Base-by-base conservation (phyloP, 2,888 invertebrate species). In the Amblyjoppa fuscipennis region DNA sequence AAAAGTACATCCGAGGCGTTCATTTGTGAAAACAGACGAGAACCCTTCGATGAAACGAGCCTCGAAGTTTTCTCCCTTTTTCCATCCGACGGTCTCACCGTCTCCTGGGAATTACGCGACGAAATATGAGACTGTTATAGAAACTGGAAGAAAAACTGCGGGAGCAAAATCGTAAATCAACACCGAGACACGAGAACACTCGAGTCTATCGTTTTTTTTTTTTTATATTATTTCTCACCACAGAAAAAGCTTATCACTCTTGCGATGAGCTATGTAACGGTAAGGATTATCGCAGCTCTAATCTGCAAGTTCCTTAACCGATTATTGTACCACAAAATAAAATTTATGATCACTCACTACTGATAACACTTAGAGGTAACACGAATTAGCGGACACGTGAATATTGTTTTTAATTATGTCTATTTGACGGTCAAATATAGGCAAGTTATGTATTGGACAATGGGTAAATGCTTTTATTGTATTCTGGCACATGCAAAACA, bases 21-120 rank as follows among this genome's bases (percentile, higher is more conserved):
- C 66, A 49, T 82, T 82, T 71, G 82, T 73, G 71, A 64, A 71
- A 71, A 77, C 64, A 74, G 9, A 82, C 53, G 31, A 6, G 13
- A 64, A 25, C 61, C 56, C 68, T 56, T 41, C 68, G 77, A 77
- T 45, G n/a, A 31, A 66, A 64, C 70, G 49, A 31, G 31, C 70
- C 34, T 70, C 70, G 16, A 70, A 31, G 53, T 31, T 53, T 74
- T 49, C 20, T 28, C 69, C 20, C 49, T 69, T 31, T 25, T 25
- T 31, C 49, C 16, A 51, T 16, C 31, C 31, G 34, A 28, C 16
- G n/a, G n/a, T 51, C 31, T 31, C 28, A 31, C 11, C 59, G 9
- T 59, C 59, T 9, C 25, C 11, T 59, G 59, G 11, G 59, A 25
- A 25, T 25, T 79, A 51, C 25, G 49, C 28, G 16, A 38, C 41